A percentile compares a stretch with the other conserved stretches of the same genome.
phyloP scores from a whole-genome alignment of 2,888 invertebrate genomes.

The Tupiocoris notatus region DNA sequence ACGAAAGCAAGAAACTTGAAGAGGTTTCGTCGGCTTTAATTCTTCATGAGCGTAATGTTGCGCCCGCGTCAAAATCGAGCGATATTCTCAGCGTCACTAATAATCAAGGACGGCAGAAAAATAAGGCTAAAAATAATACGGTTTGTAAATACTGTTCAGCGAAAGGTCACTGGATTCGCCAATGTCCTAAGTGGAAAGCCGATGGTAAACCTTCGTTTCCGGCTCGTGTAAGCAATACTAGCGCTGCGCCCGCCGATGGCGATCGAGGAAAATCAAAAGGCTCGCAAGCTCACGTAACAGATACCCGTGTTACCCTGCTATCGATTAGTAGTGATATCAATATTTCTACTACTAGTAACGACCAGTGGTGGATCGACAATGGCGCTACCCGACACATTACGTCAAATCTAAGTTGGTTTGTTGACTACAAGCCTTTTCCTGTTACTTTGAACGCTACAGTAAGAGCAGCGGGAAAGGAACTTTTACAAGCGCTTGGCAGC shows the following conservation, averaged over 20 bases:
- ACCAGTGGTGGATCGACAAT: slow-evolving; percentile 52
- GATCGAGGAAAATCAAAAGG: no score
- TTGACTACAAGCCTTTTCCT: slow-evolving; percentile 24
- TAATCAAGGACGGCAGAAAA: background rate
- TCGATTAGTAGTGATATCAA: slow-evolving; percentile 47
- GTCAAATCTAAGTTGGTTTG: slow-evolving; percentile 46
- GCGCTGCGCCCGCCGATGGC: no score
- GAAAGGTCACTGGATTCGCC: slow-evolving; percentile 38
- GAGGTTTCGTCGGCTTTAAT: slow-evolving; percentile 37
- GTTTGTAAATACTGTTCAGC: slow-evolving; percentile 38
- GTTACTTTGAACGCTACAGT: slow-evolving; percentile 20
- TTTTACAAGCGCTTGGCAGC: slow-evolving; percentile 22
- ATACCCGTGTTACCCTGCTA: slow-evolving; percentile 31
- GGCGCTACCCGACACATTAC: slow-evolving; percentile 52
- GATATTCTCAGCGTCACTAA: slow-evolving; percentile 2
- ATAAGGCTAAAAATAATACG: slow-evolving; percentile 1
- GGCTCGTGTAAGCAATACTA: slow-evolving; percentile 34
- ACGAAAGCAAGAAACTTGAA: slow-evolving; percentile 33
- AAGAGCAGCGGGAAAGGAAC: slow-evolving; percentile 17
- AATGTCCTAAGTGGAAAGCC: slow-evolving; percentile 34
- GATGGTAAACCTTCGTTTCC: slow-evolving; percentile 42
- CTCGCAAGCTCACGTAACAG: no score
- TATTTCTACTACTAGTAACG: no score
- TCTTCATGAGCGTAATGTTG: slow-evolving; percentile 41
- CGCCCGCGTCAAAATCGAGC: slow-evolving; percentile 10